Percentiles rank a stretch among this genome's conserved stretches.
Conservation (phyloP, 2,797 vertebrate genomes). For the Coranthus polyacanthus region DNA sequence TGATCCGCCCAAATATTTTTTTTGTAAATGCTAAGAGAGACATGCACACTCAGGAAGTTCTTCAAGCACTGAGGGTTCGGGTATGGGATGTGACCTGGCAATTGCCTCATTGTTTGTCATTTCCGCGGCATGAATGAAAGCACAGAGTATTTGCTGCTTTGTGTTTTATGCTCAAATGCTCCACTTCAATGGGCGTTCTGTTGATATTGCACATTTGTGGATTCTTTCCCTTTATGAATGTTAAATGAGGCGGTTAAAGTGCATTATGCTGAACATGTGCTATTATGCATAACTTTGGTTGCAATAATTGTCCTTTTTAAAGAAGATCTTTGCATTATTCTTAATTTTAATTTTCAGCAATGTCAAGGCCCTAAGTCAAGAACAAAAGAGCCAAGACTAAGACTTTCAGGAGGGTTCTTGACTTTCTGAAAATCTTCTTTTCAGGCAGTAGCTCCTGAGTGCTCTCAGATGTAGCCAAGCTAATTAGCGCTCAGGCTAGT, state of each 20-base stretch:
- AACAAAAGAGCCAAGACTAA: constrained; percentile 36
- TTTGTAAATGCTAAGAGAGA: constrained; percentile 29
- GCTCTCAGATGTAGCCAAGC: constrained; percentile 82
- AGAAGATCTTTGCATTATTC: constrained; percentile 11
- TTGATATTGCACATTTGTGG: constrained; percentile 37
- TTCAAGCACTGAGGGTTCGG: constrained; percentile 38
- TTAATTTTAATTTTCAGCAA: constrained; percentile 12
- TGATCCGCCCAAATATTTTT: constrained; percentile 51
- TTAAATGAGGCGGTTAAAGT: constrained; percentile 32
- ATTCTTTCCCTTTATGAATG: constrained; percentile 20
- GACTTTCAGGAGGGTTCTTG: constrained; percentile 64
- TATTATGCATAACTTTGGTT: neutral
- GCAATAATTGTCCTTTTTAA: constrained; percentile 15
- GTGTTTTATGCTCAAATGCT: constrained; percentile 47
- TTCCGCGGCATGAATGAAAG: constrained; percentile 62
- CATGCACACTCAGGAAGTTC: constrained; percentile 41
- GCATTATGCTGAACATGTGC: constrained; percentile 22
- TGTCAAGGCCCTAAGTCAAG: constrained; percentile 11
- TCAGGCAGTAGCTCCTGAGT: constrained; percentile 77
- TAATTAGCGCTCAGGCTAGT: constrained; percentile 80
- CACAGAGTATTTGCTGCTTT: constrained; percentile 50
- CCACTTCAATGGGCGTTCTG: constrained; percentile 27
- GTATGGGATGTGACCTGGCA: constrained; percentile 61
- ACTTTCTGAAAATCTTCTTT: constrained; percentile 61
- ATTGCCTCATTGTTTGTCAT: constrained; percentile 57